Base-by-base conservation (phyloP, 53 echinoderm and acorn worm species). In the Antedon mediterranea region DNA sequence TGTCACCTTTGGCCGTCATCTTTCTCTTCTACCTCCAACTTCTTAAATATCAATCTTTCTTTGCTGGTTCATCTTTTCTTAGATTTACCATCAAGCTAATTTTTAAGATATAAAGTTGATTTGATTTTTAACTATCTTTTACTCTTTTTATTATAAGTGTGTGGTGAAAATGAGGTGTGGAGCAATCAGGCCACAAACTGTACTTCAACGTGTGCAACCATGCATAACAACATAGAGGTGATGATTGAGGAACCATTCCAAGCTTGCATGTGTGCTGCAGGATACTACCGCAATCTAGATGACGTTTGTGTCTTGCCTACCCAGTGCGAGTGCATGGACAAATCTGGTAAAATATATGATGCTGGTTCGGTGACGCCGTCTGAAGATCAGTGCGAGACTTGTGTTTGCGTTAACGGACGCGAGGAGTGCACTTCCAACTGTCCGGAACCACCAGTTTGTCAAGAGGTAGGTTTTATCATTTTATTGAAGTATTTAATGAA, bases 291-390 rank as follows among this genome's bases (percentile, higher is more conserved):
- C 23, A 85, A 85, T 29, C 31, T 70, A 30, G 77, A 78, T 32
- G 78, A 72, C 8, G 81, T 79, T 23, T 91, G 91, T 27, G 82
- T 91, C 23, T 77, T 77, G 3, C 88, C 89, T 32, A 72, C 72
- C 11, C 80, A 86, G 72, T 91, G 91, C 72, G 86, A 88, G 32
- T 91, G 91, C 71, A 29, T 81, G 72, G 91, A 89, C 73, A 84
- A 86, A 6, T 79, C 79, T 43, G 86, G 91, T 14, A 75, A 73
- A 31, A 34, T 76, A 30, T 43, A 86, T 71, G 43, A 73, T 8
- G 79, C 81, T 3, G 84, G 83, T 9, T 86, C 86, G 32, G 73
- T 73, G 27, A 89, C 88, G 86, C 42, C 28, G 37, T 43, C 77
- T 31, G 57, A 57, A 2, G 89, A 89, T 27, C 31, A 81, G 23